Evolutionary conservation across 1,140 invertebrate genomes (phyloP).

Genomic region (Drosophila repletoides): DNA sequence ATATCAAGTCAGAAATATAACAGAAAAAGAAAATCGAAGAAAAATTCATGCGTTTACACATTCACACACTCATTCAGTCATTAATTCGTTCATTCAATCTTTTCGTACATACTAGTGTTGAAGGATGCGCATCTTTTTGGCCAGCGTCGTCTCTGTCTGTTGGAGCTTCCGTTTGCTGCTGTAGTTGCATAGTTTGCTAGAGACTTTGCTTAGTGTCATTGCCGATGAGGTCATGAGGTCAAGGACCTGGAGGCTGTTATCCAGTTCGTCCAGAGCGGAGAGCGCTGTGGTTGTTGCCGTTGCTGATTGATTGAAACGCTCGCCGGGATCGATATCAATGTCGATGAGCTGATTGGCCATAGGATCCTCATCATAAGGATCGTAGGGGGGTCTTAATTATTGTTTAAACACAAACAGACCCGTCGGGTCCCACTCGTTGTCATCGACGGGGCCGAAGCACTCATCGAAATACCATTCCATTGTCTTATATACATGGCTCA

Average conservation of each 20-base stretch:
- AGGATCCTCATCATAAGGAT: constrained; percentile 77
- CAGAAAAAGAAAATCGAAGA: background rate
- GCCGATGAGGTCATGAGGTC: constrained; percentile 70
- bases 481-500: constrained; percentile 89
- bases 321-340: constrained; percentile 52
- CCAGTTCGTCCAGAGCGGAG: constrained; percentile 64
- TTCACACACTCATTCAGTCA: background rate
- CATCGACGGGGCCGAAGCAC: constrained; percentile 88
- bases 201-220: constrained; percentile 66
- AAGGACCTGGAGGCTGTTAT: constrained; percentile 58
- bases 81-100: background rate
- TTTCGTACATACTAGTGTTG: constrained; percentile 48
- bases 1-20: background rate
- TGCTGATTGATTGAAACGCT: constrained; percentile 31
- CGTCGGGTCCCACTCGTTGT: constrained; percentile 87
- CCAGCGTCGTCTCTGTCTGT: constrained; percentile 59
- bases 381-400: constrained; percentile 82
- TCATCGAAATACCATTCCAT: constrained; percentile 94
- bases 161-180: constrained; percentile 67
- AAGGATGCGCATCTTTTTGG: constrained; percentile 64
- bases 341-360: constrained; percentile 72
- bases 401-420: constrained; percentile 81
- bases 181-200: constrained; percentile 66
- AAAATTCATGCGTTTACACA: constrained; percentile 1
- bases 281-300: constrained; percentile 41